A percentile compares a stretch with the other conserved stretches of the same genome.
These are phyloP conservation scores for Okamejei kenojei DNA, from an alignment of 2,797 vertebrate genomes.

Conservation along the genomic window DNA sequence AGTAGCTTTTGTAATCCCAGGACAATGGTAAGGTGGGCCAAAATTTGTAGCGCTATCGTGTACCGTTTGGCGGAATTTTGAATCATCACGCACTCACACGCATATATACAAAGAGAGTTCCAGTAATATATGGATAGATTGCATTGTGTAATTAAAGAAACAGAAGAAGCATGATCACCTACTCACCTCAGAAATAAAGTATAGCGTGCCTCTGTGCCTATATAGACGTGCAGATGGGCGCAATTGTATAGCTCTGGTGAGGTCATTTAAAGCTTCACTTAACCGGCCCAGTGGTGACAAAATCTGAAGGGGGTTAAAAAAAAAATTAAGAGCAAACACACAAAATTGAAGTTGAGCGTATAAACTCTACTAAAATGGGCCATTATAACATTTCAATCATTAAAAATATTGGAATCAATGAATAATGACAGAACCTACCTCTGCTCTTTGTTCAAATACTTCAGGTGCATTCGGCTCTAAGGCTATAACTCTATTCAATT, in stretches of 20 bases:
- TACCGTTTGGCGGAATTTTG: too few species aligned
- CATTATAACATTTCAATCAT: constrained; percentile 37
- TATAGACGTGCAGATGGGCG: constrained; percentile 88
- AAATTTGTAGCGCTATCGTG: too few species aligned
- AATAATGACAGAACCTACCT: constrained; percentile 62
- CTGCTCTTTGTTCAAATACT: constrained; percentile 91
- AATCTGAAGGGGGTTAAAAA: constrained; percentile 63
- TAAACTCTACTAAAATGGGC: constrained; percentile 38
- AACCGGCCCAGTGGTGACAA: constrained; percentile 87
- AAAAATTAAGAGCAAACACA: constrained; percentile 36
- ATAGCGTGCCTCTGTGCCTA: constrained; percentile 83
- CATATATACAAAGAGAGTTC: too few species aligned
- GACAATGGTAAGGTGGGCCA: too few species aligned
- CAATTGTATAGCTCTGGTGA: constrained; percentile 90
- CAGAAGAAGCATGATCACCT: background rate
- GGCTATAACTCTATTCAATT: constrained; percentile 83
- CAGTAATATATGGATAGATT: too few species aligned
- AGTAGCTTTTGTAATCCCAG: too few species aligned
- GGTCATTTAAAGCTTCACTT: constrained; percentile 86
- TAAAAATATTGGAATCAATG: background rate
- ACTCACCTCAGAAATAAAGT: constrained; percentile 93
- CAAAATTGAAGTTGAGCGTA: background rate
- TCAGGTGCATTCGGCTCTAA: constrained; percentile 83
- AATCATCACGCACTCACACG: too few species aligned
- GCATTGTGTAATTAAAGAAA: constrained; percentile 24